These are phyloP conservation scores for Urocynchramus pylzowi DNA, from an alignment of 2,113 vertebrate genomes.

Conservation along the genomic window DNA sequence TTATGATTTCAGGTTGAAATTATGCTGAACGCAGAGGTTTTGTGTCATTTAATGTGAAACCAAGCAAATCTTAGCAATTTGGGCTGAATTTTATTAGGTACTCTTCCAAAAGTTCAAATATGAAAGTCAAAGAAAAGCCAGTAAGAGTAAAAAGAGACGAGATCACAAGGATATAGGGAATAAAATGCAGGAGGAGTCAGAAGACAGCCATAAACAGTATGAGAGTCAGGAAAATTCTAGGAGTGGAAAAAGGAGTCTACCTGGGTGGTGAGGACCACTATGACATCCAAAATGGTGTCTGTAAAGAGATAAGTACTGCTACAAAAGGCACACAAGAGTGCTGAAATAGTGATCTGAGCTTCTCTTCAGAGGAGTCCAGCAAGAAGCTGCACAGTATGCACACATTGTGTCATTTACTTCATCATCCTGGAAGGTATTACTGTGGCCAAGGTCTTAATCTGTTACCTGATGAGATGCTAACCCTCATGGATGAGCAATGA, in stretches of 20 bases:
- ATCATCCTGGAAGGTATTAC: neutral
- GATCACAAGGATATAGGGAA: neutral
- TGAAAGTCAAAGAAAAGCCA: neutral
- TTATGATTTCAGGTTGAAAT: constrained; percentile 15
- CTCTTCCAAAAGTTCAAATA: neutral
- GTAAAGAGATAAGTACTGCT: neutral
- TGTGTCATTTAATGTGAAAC: constrained; percentile 14
- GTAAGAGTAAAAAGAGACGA: neutral
- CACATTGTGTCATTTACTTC: rapidly evolving
- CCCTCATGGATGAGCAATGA: neutral
- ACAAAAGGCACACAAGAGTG: neutral
- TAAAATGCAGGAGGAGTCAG: neutral
- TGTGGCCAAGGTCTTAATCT: neutral
- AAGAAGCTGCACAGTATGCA: neutral
- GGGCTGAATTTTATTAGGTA: neutral
- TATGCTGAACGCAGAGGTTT: neutral
- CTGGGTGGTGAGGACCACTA: neutral
- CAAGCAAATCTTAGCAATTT: neutral
- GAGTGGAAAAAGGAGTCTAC: neutral
- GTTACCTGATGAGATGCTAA: neutral
- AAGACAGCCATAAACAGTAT: neutral
- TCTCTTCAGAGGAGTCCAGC: neutral
- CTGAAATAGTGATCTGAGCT: neutral
- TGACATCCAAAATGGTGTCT: neutral
- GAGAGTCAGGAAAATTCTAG: neutral